A percentile compares a stretch with the other conserved stretches of the same genome.
phyloP scores from a whole-genome alignment of 2,113 vertebrate genomes.

The Seriola quinqueradiata region DNA sequence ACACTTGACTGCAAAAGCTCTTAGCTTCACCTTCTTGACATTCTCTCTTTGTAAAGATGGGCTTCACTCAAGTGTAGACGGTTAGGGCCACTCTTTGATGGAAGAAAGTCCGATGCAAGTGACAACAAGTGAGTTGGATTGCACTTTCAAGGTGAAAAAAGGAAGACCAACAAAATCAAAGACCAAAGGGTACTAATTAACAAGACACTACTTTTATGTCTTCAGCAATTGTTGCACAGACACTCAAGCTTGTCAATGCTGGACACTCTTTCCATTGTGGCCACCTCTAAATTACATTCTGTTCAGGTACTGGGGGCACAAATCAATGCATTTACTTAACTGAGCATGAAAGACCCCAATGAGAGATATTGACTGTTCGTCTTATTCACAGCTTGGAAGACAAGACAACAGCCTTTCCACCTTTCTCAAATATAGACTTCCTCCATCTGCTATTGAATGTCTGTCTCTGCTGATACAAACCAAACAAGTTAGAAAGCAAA shows the following conservation, averaged over 20 bases:
- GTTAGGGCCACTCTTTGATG: slow-evolving; percentile 59
- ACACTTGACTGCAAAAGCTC: slow-evolving; percentile 73
- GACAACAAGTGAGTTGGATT: slow-evolving; percentile 64
- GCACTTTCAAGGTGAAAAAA: slow-evolving; percentile 70
- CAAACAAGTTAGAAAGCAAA: slow-evolving; percentile 62
- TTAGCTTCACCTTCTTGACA: slow-evolving; percentile 78
- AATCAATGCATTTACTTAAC: slow-evolving; percentile 91
- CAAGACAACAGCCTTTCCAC: slow-evolving; percentile 70
- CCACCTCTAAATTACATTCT: slow-evolving; percentile 75
- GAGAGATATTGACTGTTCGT: slow-evolving; percentile 78
- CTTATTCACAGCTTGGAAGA: slow-evolving; percentile 78
- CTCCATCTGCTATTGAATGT: slow-evolving; percentile 72
- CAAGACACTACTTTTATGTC: slow-evolving; percentile 73
- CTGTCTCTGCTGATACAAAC: slow-evolving; percentile 56
- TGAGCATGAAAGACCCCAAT: slow-evolving; percentile 86
- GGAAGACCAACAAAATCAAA: slow-evolving; percentile 70
- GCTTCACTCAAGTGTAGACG: slow-evolving; percentile 74
- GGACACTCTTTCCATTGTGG: slow-evolving; percentile 85
- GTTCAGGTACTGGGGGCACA: slow-evolving; percentile 65
- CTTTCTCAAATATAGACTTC: slow-evolving; percentile 71
- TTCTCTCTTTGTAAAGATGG: slow-evolving; percentile 66
- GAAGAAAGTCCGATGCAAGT: slow-evolving; percentile 53
- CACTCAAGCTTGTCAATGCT: slow-evolving; percentile 87
- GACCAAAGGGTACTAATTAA: slow-evolving; percentile 73
- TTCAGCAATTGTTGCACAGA: slow-evolving; percentile 84